phyloP scores from a whole-genome alignment of 2,888 invertebrate species.

The Oscheius sp. region DNA sequence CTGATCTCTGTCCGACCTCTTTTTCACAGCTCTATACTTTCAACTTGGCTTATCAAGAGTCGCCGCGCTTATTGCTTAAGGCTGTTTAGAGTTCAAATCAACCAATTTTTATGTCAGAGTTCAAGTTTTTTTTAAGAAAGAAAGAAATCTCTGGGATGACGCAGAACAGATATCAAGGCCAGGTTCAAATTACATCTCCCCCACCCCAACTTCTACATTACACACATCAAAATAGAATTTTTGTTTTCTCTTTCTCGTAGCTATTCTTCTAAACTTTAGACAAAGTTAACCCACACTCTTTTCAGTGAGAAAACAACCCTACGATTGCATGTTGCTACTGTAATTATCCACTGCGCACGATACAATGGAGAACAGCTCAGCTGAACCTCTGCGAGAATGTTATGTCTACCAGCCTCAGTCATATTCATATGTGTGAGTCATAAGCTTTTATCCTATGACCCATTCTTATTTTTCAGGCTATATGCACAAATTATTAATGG shows the following conservation, averaged over 20 bases:
- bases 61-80: neutral
- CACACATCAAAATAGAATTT: slow-evolving; percentile 7
- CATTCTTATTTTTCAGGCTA: slow-evolving; percentile 33
- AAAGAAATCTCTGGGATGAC: neutral
- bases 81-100: too few relatives aligned
- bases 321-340: neutral
- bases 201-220: slow-evolving; percentile 16
- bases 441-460: neutral
- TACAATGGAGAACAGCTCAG: slow-evolving; percentile 20
- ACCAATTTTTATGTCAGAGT: too few relatives aligned
- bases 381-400: slow-evolving; percentile 22
- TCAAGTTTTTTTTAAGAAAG: neutral
- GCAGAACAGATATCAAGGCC: slow-evolving; percentile 6
- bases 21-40: neutral
- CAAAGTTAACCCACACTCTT: too few relatives aligned
- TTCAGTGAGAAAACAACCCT: too few relatives aligned
- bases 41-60: neutral
- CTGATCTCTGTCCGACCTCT: too few relatives aligned
- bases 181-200: slow-evolving; percentile 22
- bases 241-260: neutral
- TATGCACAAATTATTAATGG: slow-evolving; percentile 58
- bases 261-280: neutral
- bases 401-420: slow-evolving; percentile 15
- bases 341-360: neutral
- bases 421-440: slow-evolving; percentile 9